Conservation (phyloP, 2,797 vertebrate genomes). For the Macrochelys suwanniensis region DNA sequence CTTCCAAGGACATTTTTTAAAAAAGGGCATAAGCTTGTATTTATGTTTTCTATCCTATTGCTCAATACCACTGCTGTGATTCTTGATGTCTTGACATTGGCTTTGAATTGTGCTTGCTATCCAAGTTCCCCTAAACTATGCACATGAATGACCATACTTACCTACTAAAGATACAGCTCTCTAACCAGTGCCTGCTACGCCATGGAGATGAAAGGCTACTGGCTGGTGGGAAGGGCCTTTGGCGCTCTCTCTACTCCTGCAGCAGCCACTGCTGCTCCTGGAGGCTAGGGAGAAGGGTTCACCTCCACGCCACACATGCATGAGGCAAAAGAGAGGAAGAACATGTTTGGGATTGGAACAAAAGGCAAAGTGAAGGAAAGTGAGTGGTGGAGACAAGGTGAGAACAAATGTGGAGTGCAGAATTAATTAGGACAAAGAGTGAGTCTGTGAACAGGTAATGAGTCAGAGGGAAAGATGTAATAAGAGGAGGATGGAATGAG, state of each 20-base stretch:
- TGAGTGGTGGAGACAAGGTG: not conserved
- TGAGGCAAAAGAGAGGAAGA: not conserved
- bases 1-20: not conserved
- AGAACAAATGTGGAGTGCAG: not conserved
- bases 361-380: not conserved
- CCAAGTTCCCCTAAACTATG: not conserved
- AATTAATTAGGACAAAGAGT: not conserved
- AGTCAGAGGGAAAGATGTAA: rapidly evolving
- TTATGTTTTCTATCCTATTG: not conserved
- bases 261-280: not conserved
- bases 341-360: not conserved
- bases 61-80: not conserved
- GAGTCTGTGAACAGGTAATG: not conserved
- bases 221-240: not conserved
- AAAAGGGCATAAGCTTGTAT: not conserved
- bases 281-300: not conserved
- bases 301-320: not conserved
- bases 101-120: not conserved
- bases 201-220: not conserved
- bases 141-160: not conserved
- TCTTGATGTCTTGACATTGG: not conserved
- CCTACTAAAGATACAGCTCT: not conserved
- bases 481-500: not conserved
- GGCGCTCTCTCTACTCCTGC: not conserved
- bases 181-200: not conserved